phyloP scores from a whole-genome alignment of 2,888 invertebrate genomes.

The Macrosoma leucophasiata region DNA sequence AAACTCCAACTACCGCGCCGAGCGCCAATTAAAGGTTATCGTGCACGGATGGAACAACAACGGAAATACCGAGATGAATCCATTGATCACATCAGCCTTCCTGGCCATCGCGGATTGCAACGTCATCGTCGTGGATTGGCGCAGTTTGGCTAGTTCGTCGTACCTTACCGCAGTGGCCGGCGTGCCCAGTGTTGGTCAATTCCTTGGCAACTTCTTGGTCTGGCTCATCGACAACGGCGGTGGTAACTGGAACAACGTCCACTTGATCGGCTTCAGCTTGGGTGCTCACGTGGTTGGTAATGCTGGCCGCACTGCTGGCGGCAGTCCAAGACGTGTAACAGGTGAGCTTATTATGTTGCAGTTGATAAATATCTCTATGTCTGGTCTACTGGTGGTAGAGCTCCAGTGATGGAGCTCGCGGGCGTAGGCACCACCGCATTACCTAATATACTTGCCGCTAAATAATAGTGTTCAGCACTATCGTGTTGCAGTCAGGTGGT shows the following conservation, averaged over 20 bases:
- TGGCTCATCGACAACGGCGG: conserved; percentile 38
- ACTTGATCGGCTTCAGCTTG: conserved; percentile 47
- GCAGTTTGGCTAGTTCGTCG: conserved; percentile 25
- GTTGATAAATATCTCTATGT: too few species aligned
- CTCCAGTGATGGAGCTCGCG: too few species aligned
- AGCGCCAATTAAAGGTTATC: conserved; percentile 33
- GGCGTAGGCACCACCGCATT: too few species aligned
- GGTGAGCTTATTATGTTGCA: conserved; percentile 25
- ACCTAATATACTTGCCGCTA: too few species aligned
- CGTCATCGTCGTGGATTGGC: conserved; percentile 45
- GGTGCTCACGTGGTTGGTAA: conserved; percentile 49
- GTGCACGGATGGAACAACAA: conserved; percentile 42
- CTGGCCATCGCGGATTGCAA: conserved; percentile 34
- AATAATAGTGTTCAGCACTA: too few species aligned
- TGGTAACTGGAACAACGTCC: conserved; percentile 39
- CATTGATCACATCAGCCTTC: conserved; percentile 34
- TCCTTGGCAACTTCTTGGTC: conserved; percentile 32
- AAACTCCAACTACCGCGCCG: conserved; percentile 35
- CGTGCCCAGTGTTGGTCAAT: conserved; percentile 26
- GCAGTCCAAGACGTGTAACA: conserved; percentile 31
- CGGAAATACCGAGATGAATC: conserved; percentile 30
- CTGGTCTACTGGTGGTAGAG: too few species aligned
- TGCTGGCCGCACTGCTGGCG: conserved; percentile 35
- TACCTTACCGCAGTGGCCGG: conserved; percentile 23
- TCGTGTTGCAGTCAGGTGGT: too few species aligned